Evolutionary conservation across 2,797 vertebrate species (phyloP), one percentile per base, ranked within the genome.

Genomic region (Coendou prehensilis): DNA sequence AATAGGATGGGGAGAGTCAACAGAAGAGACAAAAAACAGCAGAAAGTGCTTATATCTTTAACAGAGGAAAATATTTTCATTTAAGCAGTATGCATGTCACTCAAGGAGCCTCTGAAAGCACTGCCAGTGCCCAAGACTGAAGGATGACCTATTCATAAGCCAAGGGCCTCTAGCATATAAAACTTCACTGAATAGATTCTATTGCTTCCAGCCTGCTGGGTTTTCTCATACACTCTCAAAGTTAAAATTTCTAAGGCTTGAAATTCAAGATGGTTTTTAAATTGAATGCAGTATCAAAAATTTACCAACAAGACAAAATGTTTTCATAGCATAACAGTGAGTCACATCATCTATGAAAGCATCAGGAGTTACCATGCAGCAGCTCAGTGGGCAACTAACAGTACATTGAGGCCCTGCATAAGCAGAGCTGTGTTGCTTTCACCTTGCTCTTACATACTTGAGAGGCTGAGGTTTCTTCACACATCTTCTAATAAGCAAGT

Each of bases 121-220:
- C 2, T 26, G 20, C 9, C 30, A 18, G 6, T 59, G 9, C 15
- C 26, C 33, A 56, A 22, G 0, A 50, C 0, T 17, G 47, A 82
- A 73, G 17, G 64, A 26, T 1, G 0, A 13, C 22, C 22, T 0
- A 0, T 30, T 64, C 50, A 20, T 0, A 18, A 82, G 50, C 15
- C 63, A 30, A 54, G 28, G 22, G 28, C 5, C 47, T 33, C 14
- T 26, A 17, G 22, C 37, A 47, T 5, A 50, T 41, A 37, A 85
- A 15, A 75, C 20, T 23, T 76, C 26, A 41, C 4, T 54, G 10
- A 5, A 13, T 33, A 54, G 0, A 61, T 22, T 73, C 54, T 41
- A 64, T n/a, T 41, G n/a, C 41, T 45, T 54, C 45, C 23, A 45
- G 15, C 0, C 14, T 47, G 4, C 11, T 83, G 37, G 28, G 8